Base-by-base conservation (phyloP, 1,140 invertebrate genomes). In the Hylyphantes graminicola region DNA sequence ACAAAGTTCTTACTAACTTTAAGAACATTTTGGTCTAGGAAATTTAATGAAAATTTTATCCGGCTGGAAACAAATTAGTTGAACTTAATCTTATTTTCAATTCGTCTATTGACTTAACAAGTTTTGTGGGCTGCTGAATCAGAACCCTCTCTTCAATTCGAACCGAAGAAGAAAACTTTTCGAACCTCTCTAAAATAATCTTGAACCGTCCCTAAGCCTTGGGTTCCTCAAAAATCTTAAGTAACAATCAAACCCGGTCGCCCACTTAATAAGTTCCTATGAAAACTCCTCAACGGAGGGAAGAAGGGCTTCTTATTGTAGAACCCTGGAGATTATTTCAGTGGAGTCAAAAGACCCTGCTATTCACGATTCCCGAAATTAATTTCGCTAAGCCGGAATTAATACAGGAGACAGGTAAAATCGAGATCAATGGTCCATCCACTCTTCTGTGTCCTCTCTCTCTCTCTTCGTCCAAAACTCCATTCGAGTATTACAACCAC, bases 321-420 rank as follows among this genome's bases (percentile, higher is more conserved):
- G 48, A 48, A 13, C n/a, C 19, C 54, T 15, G 57, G 57, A 74
- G 59, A 76, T 67, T 78, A 67, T 51, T 51, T 70, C 61, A n/a
- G 68, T 53, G 35, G 50, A 67, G 76, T 65, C 76, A 78, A 78
- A 78, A 78, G 76, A 67, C 8, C 50, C n/a, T 21, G 9, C 35
- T 17, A 67, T 67, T 67, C 68, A 15, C 35, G 35, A 70, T 15
- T 17, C n/a, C 35, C 53, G 59, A 70, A 79, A 79, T 79, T 79
- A 79, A 79, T 79, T 79, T 79, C 65, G 65, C 77, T 79, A 79
- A 79, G 77, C 77, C 65, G 77, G 65, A 79, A 79, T 79, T 79
- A 78, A 79, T 79, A 65, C 77, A 65, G 74, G 70, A 50, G 61
- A 63, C 61, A 63, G 61, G 61, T 54, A 78, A 78, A 79, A 35